phyloP scores from a whole-genome alignment of 1,140 invertebrate species.

The Portunus trituberculatus region DNA sequence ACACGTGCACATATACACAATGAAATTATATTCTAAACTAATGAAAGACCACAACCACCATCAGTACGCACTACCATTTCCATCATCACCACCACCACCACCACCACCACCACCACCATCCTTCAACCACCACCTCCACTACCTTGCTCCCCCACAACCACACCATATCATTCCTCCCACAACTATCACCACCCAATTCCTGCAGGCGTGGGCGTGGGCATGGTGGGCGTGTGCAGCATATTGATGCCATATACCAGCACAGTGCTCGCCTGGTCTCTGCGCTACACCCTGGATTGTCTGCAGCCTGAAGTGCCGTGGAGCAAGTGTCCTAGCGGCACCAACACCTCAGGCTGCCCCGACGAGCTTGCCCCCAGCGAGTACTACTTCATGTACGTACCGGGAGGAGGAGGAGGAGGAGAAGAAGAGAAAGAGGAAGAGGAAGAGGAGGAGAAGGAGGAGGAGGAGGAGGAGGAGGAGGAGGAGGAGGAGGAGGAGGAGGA shows the following conservation, averaged over 20 bases:
- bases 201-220: conserved; percentile 68
- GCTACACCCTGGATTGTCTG: conserved; percentile 53
- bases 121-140: too few relatives aligned
- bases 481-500: not conserved
- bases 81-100: too few relatives aligned
- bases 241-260: conserved; percentile 58
- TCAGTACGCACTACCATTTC: too few relatives aligned
- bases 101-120: too few relatives aligned
- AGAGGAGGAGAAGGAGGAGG: too few relatives aligned
- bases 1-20: too few relatives aligned
- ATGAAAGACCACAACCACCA: too few relatives aligned
- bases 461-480: not conserved
- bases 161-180: not conserved
- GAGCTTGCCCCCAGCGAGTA: conserved; percentile 34
- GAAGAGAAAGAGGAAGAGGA: too few relatives aligned
- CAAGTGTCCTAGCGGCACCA: not conserved
- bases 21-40: too few relatives aligned
- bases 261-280: conserved; percentile 33
- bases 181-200: not conserved
- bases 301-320: conserved; percentile 47
- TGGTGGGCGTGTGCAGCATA: conserved; percentile 46
- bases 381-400: conserved; percentile 61
- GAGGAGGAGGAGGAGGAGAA: too few relatives aligned
- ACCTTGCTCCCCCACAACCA: too few relatives aligned
- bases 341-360: not conserved